phyloP scores from a whole-genome alignment of 2,113 vertebrate species.

The Diadophis punctatus region DNA sequence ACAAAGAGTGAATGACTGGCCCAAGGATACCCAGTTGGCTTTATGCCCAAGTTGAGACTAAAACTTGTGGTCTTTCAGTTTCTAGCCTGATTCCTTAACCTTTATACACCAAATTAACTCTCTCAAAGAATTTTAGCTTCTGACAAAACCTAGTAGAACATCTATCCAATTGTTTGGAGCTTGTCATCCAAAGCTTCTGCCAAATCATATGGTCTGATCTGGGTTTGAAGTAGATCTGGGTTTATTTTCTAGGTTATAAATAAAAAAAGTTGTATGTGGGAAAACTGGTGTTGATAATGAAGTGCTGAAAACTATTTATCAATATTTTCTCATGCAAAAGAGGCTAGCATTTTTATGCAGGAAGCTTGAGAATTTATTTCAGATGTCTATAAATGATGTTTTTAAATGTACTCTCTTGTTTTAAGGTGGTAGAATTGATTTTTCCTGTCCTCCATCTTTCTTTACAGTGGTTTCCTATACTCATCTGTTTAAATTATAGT shows the following conservation, averaged over 20 bases:
- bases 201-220: conserved; percentile 38
- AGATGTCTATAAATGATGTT: background rate
- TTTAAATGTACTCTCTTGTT: background rate
- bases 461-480: background rate
- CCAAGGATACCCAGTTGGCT: background rate
- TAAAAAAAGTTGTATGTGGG: conserved; percentile 25
- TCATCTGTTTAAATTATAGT: background rate
- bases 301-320: background rate
- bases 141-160: background rate
- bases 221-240: background rate
- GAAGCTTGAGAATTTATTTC: background rate
- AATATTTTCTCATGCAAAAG: background rate
- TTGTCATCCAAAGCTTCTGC: background rate
- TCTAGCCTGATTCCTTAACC: background rate
- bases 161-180: background rate
- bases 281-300: background rate
- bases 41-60: background rate
- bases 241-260: conserved; percentile 23
- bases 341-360: background rate
- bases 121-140: background rate
- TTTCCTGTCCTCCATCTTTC: background rate
- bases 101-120: background rate
- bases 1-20: background rate
- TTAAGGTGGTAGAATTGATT: background rate
- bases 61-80: background rate